These are phyloP conservation scores for Botia almorhae DNA, from an alignment of 2,797 vertebrate genomes.

Conservation along the genomic window DNA sequence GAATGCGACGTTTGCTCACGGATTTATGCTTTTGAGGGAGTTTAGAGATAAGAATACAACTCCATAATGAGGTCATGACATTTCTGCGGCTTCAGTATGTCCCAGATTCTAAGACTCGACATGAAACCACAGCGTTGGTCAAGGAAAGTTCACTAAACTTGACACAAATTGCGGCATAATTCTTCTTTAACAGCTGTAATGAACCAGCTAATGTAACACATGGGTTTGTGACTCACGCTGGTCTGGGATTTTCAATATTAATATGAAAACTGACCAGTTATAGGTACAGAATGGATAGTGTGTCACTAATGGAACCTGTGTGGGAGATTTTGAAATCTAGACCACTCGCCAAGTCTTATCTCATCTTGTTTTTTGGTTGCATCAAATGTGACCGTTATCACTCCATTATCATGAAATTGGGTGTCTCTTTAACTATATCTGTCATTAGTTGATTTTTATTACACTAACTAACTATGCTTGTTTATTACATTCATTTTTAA, in stretches of 20 bases:
- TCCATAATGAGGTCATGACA: slow-evolving; percentile 51
- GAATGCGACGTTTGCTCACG: slow-evolving; percentile 18
- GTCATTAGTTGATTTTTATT: neutral
- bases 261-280: neutral
- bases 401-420: neutral
- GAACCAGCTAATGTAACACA: neutral
- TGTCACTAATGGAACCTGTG: slow-evolving; percentile 35
- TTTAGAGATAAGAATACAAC: slow-evolving; percentile 36
- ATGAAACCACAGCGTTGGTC: slow-evolving; percentile 34
- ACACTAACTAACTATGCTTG: too few species aligned
- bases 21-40: neutral
- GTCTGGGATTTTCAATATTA: neutral
- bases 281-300: neutral
- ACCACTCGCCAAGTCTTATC: slow-evolving; percentile 5
- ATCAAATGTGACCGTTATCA: neutral
- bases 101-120: slow-evolving; percentile 58
- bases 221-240: neutral
- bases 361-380: too few species aligned
- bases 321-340: slow-evolving; percentile 20
- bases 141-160: slow-evolving; percentile 29
- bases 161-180: neutral
- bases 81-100: slow-evolving; percentile 49
- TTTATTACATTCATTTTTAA: too few species aligned
- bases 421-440: neutral
- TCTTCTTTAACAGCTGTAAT: neutral